Percentiles rank a stretch among this genome's conserved stretches.
These are phyloP conservation scores for Drosophila phalerata DNA, from an alignment of 2,888 invertebrate genomes.

Conservation along the genomic window DNA sequence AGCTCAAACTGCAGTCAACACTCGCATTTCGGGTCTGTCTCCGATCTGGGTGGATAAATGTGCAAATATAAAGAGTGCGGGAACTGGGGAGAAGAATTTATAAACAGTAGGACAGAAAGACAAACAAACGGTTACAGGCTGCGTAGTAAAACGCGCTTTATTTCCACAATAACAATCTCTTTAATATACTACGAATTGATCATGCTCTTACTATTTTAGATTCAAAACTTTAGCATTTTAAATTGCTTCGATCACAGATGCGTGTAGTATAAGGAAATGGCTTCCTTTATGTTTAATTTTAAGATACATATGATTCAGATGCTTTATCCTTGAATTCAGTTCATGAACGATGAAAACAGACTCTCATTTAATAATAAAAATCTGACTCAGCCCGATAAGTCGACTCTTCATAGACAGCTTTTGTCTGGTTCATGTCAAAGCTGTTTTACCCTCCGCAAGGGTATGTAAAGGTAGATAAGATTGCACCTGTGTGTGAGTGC, in stretches of 20 bases:
- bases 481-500: slow-evolving; percentile 57
- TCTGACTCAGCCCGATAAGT: slow-evolving; percentile 11
- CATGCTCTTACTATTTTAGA: slow-evolving; percentile 1
- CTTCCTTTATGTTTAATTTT: background rate
- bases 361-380: background rate
- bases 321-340: slow-evolving; percentile 14
- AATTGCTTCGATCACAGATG: no score
- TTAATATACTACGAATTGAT: background rate
- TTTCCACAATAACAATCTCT: slow-evolving; percentile 38
- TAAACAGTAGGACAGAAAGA: slow-evolving; percentile 29
- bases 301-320: slow-evolving; percentile 4
- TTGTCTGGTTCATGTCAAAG: slow-evolving; percentile 28
- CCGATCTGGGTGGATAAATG: slow-evolving; percentile 11
- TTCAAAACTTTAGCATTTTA: no score
- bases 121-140: slow-evolving; percentile 52
- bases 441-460: slow-evolving; percentile 29
- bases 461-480: slow-evolving; percentile 64
- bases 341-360: slow-evolving; percentile 14
- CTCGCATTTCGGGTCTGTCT: slow-evolving; percentile 27
- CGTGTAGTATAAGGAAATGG: background rate
- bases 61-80: slow-evolving; percentile 8
- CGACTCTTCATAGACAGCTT: slow-evolving; percentile 11
- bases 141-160: slow-evolving; percentile 41
- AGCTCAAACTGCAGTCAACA: slow-evolving; percentile 28
- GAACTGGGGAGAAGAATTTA: slow-evolving; percentile 15